Percentiles rank a stretch among this genome's conserved stretches.
Conservation (phyloP, 2,888 invertebrate genomes). For the Nomada flava region DNA sequence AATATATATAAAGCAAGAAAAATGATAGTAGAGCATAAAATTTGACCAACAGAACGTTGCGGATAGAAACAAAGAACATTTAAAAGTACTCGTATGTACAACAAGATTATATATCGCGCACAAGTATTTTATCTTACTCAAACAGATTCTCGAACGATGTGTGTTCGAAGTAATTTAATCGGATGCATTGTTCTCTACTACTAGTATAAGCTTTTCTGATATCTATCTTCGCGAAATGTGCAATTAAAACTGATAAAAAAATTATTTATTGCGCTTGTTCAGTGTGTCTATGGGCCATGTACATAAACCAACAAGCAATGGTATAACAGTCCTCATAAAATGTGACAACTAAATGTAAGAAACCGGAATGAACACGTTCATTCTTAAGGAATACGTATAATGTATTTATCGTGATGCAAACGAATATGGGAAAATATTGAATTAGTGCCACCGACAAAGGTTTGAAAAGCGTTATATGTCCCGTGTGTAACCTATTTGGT, state of each 20-base stretch:
- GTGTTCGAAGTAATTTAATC: slow-evolving; percentile 31
- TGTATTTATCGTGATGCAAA: slow-evolving; percentile 43
- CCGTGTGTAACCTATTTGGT: slow-evolving; percentile 41
- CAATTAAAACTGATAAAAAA: slow-evolving; percentile 14
- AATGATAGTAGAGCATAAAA: background rate
- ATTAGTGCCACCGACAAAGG: slow-evolving; percentile 70
- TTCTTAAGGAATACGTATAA: slow-evolving; percentile 57
- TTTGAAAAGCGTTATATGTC: slow-evolving; percentile 61
- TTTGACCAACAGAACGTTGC: background rate
- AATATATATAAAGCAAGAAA: background rate
- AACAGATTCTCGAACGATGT: slow-evolving; percentile 35
- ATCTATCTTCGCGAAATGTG: slow-evolving; percentile 1
- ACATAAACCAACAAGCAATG: background rate
- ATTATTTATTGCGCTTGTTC: background rate
- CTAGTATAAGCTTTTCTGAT: background rate
- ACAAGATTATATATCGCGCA: background rate
- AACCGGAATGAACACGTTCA: slow-evolving; percentile 37
- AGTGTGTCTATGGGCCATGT: background rate
- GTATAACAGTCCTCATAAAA: background rate
- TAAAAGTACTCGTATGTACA: background rate
- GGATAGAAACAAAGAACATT: background rate
- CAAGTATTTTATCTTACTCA: slow-evolving; percentile 46
- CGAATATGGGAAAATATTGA: slow-evolving; percentile 50
- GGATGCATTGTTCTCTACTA: background rate
- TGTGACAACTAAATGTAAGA: slow-evolving; percentile 22